These are phyloP conservation scores for Phalacrocorax carbo DNA, from an alignment of 2,113 vertebrate genomes.

Conservation along the genomic window DNA sequence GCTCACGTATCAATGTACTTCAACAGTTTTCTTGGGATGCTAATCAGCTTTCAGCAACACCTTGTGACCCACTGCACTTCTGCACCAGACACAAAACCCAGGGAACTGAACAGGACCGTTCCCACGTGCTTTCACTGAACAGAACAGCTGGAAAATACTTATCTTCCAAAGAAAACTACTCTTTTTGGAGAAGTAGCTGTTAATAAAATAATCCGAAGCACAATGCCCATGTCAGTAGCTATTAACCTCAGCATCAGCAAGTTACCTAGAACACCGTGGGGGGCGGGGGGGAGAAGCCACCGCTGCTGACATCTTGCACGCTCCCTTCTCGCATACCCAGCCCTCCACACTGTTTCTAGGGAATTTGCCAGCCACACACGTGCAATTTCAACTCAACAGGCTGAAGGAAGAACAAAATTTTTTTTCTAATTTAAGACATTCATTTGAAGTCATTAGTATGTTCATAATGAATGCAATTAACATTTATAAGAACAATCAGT, in stretches of 20 bases:
- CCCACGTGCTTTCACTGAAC: neutral
- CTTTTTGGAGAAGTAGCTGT: neutral
- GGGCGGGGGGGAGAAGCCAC: neutral
- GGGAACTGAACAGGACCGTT: neutral
- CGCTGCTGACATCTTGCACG: rapidly evolving
- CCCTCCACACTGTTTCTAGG: neutral
- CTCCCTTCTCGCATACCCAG: neutral
- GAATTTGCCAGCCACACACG: neutral
- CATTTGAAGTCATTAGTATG: neutral
- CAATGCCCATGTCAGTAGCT: neutral
- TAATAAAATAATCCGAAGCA: neutral
- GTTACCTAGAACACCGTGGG: neutral
- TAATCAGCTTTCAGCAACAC: neutral
- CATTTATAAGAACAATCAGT: neutral
- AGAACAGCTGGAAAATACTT: neutral
- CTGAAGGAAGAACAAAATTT: neutral
- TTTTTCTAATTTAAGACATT: neutral
- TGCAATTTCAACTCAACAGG: neutral
- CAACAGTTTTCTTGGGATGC: neutral
- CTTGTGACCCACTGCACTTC: neutral
- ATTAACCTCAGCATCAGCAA: neutral
- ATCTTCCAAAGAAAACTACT: neutral
- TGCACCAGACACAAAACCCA: neutral
- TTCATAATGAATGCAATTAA: neutral
- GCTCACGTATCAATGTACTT: rapidly evolving